Conservation (phyloP, 1,140 invertebrate species). For the Tribolium madens region DNA sequence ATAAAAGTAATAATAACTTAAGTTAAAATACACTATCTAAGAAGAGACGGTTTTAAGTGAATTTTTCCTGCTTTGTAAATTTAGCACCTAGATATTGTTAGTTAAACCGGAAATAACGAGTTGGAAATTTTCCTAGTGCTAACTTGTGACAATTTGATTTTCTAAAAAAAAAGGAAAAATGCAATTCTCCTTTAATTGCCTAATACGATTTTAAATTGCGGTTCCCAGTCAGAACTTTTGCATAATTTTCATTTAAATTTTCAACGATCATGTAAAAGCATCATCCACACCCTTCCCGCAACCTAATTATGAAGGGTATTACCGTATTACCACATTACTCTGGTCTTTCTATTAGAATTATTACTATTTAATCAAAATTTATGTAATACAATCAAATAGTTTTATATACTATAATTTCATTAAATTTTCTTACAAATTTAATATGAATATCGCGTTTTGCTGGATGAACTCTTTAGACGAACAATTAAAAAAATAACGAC, state of each 20-base stretch:
- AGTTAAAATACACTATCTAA: neutral
- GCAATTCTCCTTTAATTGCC: slow-evolving; percentile 12
- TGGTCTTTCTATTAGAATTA: slow-evolving; percentile 31
- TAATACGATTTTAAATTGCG: slow-evolving; percentile 17
- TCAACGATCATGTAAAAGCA: slow-evolving; percentile 28
- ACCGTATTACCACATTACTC: slow-evolving; percentile 31
- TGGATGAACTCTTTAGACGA: neutral
- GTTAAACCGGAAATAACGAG: slow-evolving; percentile 4
- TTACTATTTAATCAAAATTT: slow-evolving; percentile 26
- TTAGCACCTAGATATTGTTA: slow-evolving; percentile 3
- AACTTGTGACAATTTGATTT: neutral
- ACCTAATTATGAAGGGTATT: slow-evolving; percentile 38
- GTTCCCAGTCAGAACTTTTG: slow-evolving; percentile 27
- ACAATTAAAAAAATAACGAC: slow-evolving; percentile 18
- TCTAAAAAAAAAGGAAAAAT: slow-evolving; percentile 3
- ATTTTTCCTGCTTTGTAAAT: neutral
- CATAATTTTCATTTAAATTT: slow-evolving; percentile 38
- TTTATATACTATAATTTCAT: slow-evolving; percentile 2
- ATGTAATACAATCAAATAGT: slow-evolving; percentile 30
- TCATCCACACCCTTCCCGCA: slow-evolving; percentile 31
- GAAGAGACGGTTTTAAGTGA: slow-evolving; percentile 3
- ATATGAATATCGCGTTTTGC: neutral
- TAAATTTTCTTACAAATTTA: slow-evolving; percentile 9
- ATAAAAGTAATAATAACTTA: slow-evolving; percentile 32
- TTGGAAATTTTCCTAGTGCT: too few relatives aligned